These are phyloP conservation scores for Corvus moneduloides DNA, from an alignment of 2,113 vertebrate genomes.

Conservation along the genomic window DNA sequence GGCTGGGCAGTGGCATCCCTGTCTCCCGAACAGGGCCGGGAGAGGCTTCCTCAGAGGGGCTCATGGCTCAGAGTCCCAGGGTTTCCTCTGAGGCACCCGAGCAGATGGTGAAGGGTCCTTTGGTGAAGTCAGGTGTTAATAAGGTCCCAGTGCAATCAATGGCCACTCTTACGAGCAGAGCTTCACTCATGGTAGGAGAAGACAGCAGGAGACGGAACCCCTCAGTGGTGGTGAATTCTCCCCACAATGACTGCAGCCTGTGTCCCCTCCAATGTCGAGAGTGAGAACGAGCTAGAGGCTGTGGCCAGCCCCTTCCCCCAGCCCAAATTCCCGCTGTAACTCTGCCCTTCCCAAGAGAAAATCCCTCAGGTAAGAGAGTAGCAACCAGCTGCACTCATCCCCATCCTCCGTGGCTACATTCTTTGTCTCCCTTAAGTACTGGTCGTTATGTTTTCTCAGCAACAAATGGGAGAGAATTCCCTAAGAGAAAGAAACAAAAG, in stretches of 20 bases:
- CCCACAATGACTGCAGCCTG: not conserved
- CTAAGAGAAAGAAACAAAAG: not conserved
- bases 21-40: rapidly evolving
- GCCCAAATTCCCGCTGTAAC: not conserved
- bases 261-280: not conserved
- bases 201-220: rapidly evolving
- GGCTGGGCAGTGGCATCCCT: not conserved
- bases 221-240: not conserved
- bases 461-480: not conserved
- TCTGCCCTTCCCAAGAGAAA: not conserved
- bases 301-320: not conserved
- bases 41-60: not conserved
- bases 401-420: not conserved
- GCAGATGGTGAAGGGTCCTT: too few species aligned
- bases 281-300: not conserved
- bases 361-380: too few species aligned
- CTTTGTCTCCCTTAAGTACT: not conserved
- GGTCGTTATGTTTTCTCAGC: not conserved
- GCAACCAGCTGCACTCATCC: not conserved
- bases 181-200: not conserved
- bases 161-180: not conserved
- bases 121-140: not conserved
- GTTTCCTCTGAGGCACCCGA: not conserved
- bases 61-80: not conserved
- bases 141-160: too few species aligned